Evolutionary conservation across 2,797 vertebrate species (phyloP), one percentile per base, ranked within the genome.

Genomic region (Clarias laeviceps): DNA sequence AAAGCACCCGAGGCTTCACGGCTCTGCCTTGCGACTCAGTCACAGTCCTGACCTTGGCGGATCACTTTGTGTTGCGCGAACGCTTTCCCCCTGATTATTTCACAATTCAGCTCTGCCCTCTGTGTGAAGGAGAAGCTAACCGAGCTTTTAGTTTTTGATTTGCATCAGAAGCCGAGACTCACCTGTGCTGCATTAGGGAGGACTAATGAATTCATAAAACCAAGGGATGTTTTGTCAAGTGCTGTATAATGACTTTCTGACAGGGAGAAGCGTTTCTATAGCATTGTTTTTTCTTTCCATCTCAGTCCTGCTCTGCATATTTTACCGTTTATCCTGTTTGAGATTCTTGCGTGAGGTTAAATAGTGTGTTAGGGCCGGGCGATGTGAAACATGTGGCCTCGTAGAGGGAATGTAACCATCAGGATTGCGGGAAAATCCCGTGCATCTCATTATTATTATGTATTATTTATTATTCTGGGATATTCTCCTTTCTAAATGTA

Each of bases 41-140:
- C 64, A 90, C 83, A 87, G 86, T 88, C 88, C 59, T 90, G 90
- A 93, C 92, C 92, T 93, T 94, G 91, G 89, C 89, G 40, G 66
- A 81, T 88, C 78, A 17, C 90, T 89, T 88, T 88, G 88, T 83
- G 1, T 5, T 88, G 78, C 85, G 78, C 90, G 88, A 89, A 91
- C 85, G 82, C 90, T 89, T 88, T 86, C 88, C 82, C 86, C 86
- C 79, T 89, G 82, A 90, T 91, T 92, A 91, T 92, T 91, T 92
- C 27, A 86, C 87, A 91, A 91, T 92, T 90, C 90, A 88, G 90
- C 87, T 89, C 84, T 89, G 91, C 83, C 91, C 92, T 91, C 85
- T 85, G 86, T 82, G 7, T 76, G 78, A 87, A 45, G 54, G 82
- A 91, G 86, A 85, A 84, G 56, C 54, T 82, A 59, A 70, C 64